Percentiles rank a stretch among this genome's conserved stretches.
Evolutionary conservation across 2,797 vertebrate genomes (phyloP).

Genomic region (Myotis myotis): DNA sequence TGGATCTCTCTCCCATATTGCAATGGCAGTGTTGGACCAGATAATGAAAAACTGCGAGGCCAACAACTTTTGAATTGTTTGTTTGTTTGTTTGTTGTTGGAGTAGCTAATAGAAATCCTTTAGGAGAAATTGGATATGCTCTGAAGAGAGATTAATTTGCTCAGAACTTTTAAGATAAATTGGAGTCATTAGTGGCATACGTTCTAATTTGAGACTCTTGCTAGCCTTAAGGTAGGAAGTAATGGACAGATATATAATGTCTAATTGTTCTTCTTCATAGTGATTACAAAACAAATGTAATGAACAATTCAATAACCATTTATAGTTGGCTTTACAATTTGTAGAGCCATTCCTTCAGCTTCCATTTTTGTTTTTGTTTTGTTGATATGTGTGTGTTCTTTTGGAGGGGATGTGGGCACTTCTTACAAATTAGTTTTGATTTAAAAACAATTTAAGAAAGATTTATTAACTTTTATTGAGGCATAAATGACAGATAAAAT

Average conservation of each 20-base stretch:
- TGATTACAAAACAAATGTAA: neutral
- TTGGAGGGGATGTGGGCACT: neutral
- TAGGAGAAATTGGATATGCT: neutral
- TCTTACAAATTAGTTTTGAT: slow-evolving; percentile 28
- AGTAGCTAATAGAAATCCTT: neutral
- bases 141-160: slow-evolving; percentile 27
- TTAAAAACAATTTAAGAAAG: neutral
- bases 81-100: neutral
- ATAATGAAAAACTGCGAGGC: neutral
- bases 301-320: neutral
- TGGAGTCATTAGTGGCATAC: neutral
- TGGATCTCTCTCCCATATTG: neutral
- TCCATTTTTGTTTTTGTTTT: neutral
- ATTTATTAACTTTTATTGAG: neutral
- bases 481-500: neutral
- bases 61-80: neutral
- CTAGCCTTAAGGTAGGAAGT: neutral
- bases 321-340: neutral
- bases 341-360: neutral
- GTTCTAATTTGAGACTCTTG: slow-evolving; percentile 30
- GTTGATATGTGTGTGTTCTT: neutral
- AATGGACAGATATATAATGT: neutral
- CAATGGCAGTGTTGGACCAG: neutral
- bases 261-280: neutral
- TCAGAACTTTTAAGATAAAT: slow-evolving; percentile 33